Evolutionary conservation across 2,113 vertebrate genomes (phyloP).

Genomic region (Chascanopsetta lugubris): DNA sequence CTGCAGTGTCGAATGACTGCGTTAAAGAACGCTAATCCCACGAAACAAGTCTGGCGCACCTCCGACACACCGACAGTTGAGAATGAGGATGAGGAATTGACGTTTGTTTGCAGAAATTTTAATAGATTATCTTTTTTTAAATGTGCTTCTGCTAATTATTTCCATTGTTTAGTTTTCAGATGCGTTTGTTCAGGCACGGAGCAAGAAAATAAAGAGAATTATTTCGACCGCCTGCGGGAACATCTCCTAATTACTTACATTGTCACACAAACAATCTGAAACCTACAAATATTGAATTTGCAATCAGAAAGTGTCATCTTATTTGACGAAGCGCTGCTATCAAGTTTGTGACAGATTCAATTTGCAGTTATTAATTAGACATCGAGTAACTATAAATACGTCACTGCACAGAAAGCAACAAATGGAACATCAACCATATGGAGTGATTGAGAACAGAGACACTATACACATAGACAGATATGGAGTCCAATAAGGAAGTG

Average conservation of each 20-base stretch:
- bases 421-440: no score
- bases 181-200: background rate
- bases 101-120: background rate
- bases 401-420: background rate
- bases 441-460: no score
- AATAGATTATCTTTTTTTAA: background rate
- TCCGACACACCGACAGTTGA: constrained; percentile 5
- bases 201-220: constrained; percentile 28
- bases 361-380: background rate
- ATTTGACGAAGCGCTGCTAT: background rate
- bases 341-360: constrained; percentile 6
- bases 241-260: constrained; percentile 15
- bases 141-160: background rate
- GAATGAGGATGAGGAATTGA: background rate
- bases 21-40: background rate
- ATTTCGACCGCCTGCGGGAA: constrained; percentile 17
- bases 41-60: constrained; percentile 40
- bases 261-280: constrained; percentile 6
- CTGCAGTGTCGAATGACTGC: constrained; percentile 50
- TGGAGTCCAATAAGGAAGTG: no score
- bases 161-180: constrained; percentile 16
- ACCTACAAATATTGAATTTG: constrained; percentile 7
- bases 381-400: background rate
- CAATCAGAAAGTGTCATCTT: constrained; percentile 3
- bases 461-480: no score